Conservation (phyloP, 2,113 vertebrate genomes). For the Lipophrys pholis region DNA sequence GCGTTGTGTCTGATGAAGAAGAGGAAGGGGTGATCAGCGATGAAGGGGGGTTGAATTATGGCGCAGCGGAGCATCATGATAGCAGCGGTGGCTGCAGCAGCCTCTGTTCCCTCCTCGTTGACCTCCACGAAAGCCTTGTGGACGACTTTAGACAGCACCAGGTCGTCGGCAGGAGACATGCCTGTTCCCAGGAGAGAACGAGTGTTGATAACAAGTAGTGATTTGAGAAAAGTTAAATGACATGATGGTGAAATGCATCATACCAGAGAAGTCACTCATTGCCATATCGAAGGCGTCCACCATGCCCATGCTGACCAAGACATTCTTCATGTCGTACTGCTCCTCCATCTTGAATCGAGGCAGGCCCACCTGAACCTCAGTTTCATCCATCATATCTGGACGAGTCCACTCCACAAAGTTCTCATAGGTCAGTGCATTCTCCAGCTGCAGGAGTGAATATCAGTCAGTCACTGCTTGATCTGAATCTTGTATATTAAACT, state of each 20-base stretch:
- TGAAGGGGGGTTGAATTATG: slow-evolving; percentile 72
- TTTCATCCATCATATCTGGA: slow-evolving; percentile 76
- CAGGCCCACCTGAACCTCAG: slow-evolving; percentile 80
- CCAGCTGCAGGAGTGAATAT: slow-evolving; percentile 75
- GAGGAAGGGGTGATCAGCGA: slow-evolving; percentile 92
- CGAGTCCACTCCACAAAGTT: slow-evolving; percentile 86
- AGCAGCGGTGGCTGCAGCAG: slow-evolving; percentile 84
- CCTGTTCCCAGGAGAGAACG: slow-evolving; percentile 69
- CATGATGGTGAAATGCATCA: neutral
- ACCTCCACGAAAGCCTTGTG: slow-evolving; percentile 92
- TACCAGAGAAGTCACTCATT: slow-evolving; percentile 84
- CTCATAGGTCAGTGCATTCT: slow-evolving; percentile 83
- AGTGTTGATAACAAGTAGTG: neutral
- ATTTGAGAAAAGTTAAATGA: neutral
- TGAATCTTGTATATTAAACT: neutral
- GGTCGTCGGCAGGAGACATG: slow-evolving; percentile 84
- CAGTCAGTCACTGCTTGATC: neutral
- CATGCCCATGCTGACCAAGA: slow-evolving; percentile 87
- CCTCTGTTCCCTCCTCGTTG: slow-evolving; percentile 92
- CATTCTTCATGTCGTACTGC: slow-evolving; percentile 82
- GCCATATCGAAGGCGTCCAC: slow-evolving; percentile 76
- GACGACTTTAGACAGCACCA: slow-evolving; percentile 87
- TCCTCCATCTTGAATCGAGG: slow-evolving; percentile 88
- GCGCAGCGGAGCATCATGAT: slow-evolving; percentile 74
- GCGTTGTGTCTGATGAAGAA: slow-evolving; percentile 89